Conservation (phyloP, 1,140 invertebrate genomes). For the Pseudomyrmex dendroicus region DNA sequence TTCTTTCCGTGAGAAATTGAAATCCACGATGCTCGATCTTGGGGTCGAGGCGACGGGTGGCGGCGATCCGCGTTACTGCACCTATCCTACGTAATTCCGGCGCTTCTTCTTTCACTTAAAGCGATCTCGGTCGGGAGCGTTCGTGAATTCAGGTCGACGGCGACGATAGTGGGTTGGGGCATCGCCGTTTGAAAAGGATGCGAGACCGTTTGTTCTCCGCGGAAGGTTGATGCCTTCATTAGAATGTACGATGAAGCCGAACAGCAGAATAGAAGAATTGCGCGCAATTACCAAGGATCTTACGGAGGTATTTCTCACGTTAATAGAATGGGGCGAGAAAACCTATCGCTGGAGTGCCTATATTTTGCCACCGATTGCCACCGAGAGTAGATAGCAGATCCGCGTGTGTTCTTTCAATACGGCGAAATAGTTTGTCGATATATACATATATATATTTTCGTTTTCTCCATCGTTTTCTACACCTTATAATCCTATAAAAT, state of each 20-base stretch:
- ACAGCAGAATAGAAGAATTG: slow-evolving; percentile 48
- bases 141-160: slow-evolving; percentile 39
- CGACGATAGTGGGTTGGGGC: slow-evolving; percentile 15
- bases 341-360: slow-evolving; percentile 17
- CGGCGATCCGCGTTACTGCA: slow-evolving; percentile 54
- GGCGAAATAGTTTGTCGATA: background rate
- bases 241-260: slow-evolving; percentile 57
- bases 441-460: background rate
- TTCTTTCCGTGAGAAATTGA: slow-evolving; percentile 59
- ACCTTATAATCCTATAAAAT: background rate
- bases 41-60: background rate
- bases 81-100: slow-evolving; percentile 58
- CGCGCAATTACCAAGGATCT: slow-evolving; percentile 40
- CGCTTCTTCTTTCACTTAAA: slow-evolving; percentile 62
- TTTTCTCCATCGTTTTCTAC: background rate
- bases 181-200: slow-evolving; percentile 46
- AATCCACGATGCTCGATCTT: slow-evolving; percentile 58
- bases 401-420: background rate
- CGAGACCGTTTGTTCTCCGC: slow-evolving; percentile 56
- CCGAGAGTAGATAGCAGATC: background rate
- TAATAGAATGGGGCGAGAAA: slow-evolving; percentile 40
- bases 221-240: slow-evolving; percentile 56
- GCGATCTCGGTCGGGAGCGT: slow-evolving; percentile 36
- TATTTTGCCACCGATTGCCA: slow-evolving; percentile 7
- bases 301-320: slow-evolving; percentile 36